These are phyloP conservation scores for Silurus lanzhouensis DNA, from an alignment of 2,797 vertebrate species.

Conservation along the genomic window DNA sequence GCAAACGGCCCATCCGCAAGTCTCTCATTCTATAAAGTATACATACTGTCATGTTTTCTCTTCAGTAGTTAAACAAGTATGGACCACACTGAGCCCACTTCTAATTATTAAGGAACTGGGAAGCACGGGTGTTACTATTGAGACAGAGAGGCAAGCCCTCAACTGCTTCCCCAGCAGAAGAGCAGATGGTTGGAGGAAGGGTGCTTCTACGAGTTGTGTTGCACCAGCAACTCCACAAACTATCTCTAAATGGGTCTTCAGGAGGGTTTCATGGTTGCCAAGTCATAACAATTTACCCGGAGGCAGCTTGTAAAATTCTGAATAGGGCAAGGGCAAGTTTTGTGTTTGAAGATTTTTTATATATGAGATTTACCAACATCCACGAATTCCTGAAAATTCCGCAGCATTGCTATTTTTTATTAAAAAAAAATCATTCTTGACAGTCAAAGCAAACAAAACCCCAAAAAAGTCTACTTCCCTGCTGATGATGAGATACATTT, in stretches of 20 bases:
- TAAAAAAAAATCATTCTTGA: neutral
- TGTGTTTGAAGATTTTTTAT: neutral
- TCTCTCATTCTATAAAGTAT: constrained; percentile 33
- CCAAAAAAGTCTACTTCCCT: neutral
- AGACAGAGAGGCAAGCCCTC: constrained; percentile 71
- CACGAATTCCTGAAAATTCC: neutral
- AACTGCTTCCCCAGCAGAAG: constrained; percentile 47
- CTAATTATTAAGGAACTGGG: constrained; percentile 62
- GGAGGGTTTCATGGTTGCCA: constrained; percentile 16
- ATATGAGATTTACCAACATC: neutral
- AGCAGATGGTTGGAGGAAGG: constrained; percentile 73
- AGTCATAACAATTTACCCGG: neutral
- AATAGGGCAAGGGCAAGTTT: neutral
- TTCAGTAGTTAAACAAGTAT: constrained; percentile 48
- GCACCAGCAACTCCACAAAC: constrained; percentile 56
- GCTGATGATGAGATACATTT: neutral
- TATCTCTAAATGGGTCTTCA: constrained; percentile 50
- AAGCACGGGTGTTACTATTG: constrained; percentile 67
- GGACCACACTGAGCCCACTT: constrained; percentile 64
- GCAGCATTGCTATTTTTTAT: neutral
- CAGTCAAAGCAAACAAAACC: neutral
- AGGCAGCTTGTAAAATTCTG: neutral
- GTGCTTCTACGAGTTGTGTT: constrained; percentile 66
- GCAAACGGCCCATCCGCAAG: constrained; percentile 26
- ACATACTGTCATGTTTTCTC: neutral